Base-by-base conservation (phyloP, 2,797 vertebrate genomes). In the Mormyrus proboscirostris region DNA sequence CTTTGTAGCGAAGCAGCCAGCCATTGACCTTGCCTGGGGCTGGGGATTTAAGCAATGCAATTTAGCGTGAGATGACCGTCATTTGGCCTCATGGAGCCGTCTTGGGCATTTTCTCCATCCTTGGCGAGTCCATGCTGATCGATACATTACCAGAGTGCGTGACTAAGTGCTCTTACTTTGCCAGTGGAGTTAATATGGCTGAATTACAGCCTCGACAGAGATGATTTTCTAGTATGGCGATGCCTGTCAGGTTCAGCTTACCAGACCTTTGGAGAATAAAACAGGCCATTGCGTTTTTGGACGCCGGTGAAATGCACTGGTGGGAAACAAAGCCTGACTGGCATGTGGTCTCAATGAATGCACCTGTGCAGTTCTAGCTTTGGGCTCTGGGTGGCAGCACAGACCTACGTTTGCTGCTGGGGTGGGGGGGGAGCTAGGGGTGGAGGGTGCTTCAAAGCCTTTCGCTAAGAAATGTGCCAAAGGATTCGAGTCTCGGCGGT, bases 31-130 rank as follows among this genome's bases (percentile, higher is more conserved):
- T 94, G 92, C 90, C 69, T 88, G 92, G 91, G 91, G 92, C 29
- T 38, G 33, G 29, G 38, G 69, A 76, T 41, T 93, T 92, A 92
- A 92, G 93, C 92, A 83, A 92, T 92, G 92, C 93, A 92, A 95
- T 95, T 93, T 94, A 91, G 93, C 88, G 92, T 91, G 91, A 94
- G 95, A 94, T 94, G 91, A 91, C 91, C 93, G 93, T 94, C 94
- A 94, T 95, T 95, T 94, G 90, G 92, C 91, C 94, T 95, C 95
- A 95, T 94, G 92, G 94, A 95, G 92, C 91, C 92, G 91, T 94
- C 92, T 92, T 90, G 92, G 92, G 92, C 94, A 92, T 94, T 95
- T 94, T 94, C 93, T 85, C 14, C 51, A 29, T 51, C 51, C 25
- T 93, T 91, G 92, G 90, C 85, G 86, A 94, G 94, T 93, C 92